Base-by-base conservation (phyloP, 2,888 invertebrate genomes). In the Napeogenes sylphis region DNA sequence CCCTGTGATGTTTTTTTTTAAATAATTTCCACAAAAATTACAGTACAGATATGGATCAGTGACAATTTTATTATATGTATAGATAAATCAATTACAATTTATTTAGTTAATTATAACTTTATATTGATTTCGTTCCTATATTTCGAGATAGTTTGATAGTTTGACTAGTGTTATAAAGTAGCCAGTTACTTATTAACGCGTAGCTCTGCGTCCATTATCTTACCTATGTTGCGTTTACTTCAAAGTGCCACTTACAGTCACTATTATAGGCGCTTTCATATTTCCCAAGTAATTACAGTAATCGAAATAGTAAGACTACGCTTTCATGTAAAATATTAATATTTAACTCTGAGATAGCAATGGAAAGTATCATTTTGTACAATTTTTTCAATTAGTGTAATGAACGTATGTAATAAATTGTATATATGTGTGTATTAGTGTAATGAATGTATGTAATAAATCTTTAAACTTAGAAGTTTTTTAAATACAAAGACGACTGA, bases 161-260 rank as follows among this genome's bases (percentile, higher is more conserved):
- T 64, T 56, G 42, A 53, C 47, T 66, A 54, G 61, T 55, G 68
- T 70, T 71, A 73, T 70, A 69, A 67, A 71, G 69, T 67, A 69
- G 68, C 70, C 73, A 70, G 73, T 74, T 78, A 78, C 78, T 72
- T 74, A 78, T 79, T 80, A 77, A 78, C 76, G 77, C 72, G 64
- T 68, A 74, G 71, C 71, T 71, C 71, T 67, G 68, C 70, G 71
- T 78, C 81, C 71, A 69, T 78, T 68, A 80, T 77, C 78, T 71
- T 70, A 73, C 77, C 76, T 78, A 78, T 80, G 81, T 79, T 81
- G 77, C 77, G 72, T 81, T 84, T 79, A 82, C 80, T 81, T 83
- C 79, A 77, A 83, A 85, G 82, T 81, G 83, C 72, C 82, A 82
- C 83, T 86, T 82, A 81, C 47, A 75, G 70, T 71, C 56, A 61